Conservation (phyloP, 2,888 invertebrate species). For the Nemurella pictetii region DNA sequence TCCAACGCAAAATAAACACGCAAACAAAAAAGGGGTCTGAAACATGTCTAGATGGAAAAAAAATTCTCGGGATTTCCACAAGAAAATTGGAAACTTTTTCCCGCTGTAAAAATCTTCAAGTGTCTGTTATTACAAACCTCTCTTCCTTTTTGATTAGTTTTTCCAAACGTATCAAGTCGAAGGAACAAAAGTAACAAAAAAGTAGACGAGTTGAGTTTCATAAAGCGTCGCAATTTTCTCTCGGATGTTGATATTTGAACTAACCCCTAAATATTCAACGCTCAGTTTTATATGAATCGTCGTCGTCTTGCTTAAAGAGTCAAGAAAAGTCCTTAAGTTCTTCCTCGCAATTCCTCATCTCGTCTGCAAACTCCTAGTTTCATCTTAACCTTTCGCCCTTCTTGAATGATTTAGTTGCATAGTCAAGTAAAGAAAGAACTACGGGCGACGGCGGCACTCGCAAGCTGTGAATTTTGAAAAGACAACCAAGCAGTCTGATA, state of each 20-base stretch:
- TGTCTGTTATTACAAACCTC: slow-evolving; percentile 36
- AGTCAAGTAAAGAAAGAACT: slow-evolving; percentile 33
- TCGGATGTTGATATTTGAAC: slow-evolving; percentile 38
- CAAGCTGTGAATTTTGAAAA: slow-evolving; percentile 41
- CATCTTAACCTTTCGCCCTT: slow-evolving; percentile 29
- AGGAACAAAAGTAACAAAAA: slow-evolving; percentile 35
- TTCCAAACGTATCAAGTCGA: slow-evolving; percentile 35
- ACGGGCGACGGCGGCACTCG: too few species aligned
- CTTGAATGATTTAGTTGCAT: slow-evolving; percentile 41
- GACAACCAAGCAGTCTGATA: slow-evolving; percentile 34
- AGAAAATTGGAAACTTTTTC: slow-evolving; percentile 5
- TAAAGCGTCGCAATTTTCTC: slow-evolving; percentile 35
- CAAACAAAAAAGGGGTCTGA: not conserved
- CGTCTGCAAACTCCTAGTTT: not conserved
- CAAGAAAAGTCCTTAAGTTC: slow-evolving; percentile 34
- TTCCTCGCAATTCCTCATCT: slow-evolving; percentile 33
- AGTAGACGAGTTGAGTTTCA: slow-evolving; percentile 25
- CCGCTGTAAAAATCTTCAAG: not conserved
- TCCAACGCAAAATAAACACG: not conserved
- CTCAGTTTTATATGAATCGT: slow-evolving; percentile 34
- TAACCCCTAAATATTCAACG: slow-evolving; percentile 32
- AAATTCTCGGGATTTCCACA: not conserved
- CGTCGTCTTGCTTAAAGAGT: slow-evolving; percentile 3
- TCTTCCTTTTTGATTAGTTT: slow-evolving; percentile 40
- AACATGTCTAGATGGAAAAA: not conserved